phyloP scores from a whole-genome alignment of 2,888 invertebrate genomes.

The Drosophila emarginata region DNA sequence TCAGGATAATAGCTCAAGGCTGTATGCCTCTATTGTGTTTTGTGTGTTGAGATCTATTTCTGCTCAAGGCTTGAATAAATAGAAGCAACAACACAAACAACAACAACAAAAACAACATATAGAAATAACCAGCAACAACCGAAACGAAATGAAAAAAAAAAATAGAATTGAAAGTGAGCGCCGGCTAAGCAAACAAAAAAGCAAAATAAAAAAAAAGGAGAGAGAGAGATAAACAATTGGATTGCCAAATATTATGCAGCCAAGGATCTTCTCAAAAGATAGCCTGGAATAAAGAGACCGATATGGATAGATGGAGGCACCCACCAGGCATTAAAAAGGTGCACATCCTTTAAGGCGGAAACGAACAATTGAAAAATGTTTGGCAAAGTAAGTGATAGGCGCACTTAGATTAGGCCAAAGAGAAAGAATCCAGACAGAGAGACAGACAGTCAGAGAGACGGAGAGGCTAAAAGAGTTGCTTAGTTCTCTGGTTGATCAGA shows the following conservation, averaged over 20 bases:
- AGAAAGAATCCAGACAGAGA: conserved; percentile 4
- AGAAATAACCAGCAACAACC: neutral
- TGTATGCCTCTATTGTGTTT: conserved; percentile 67
- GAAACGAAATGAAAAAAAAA: neutral
- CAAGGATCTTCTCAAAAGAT: conserved; percentile 15
- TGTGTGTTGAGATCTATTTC: neutral
- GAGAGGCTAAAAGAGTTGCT: neutral
- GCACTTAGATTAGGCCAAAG: conserved; percentile 32
- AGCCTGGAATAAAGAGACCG: conserved; percentile 12
- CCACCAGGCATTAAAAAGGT: conserved; percentile 36
- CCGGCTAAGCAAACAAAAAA: conserved; percentile 69
- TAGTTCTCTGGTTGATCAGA: neutral
- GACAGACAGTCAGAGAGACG: neutral
- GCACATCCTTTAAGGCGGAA: conserved; percentile 57
- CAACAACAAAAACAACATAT: neutral
- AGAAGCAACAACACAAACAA: conserved; percentile 10
- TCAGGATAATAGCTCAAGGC: conserved; percentile 72
- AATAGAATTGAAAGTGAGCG: conserved; percentile 20
- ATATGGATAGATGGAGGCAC: conserved; percentile 43
- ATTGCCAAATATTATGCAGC: conserved; percentile 70
- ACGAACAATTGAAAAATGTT: conserved; percentile 63
- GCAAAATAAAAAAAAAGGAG: neutral
- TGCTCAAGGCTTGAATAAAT: conserved; percentile 65
- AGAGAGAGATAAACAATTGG: conserved; percentile 52
- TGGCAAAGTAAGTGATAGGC: neutral